phyloP scores from a whole-genome alignment of 1,140 invertebrate genomes.

The Bombyx mandarina region DNA sequence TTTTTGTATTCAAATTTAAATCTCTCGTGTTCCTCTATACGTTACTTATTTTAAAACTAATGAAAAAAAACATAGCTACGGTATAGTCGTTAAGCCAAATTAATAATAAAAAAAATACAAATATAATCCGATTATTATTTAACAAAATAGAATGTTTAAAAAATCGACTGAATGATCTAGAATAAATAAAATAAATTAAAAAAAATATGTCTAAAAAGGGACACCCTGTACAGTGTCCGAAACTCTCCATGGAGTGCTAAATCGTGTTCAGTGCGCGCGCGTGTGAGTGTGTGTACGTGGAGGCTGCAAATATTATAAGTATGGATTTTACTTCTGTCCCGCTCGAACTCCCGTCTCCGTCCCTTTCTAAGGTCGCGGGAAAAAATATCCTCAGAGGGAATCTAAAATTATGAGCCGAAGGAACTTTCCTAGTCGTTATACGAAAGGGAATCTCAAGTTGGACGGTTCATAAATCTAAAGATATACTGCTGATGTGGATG shows the following conservation, averaged over 20 bases:
- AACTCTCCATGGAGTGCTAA: conserved; percentile 58
- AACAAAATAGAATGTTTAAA: no score
- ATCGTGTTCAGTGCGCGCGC: conserved; percentile 42
- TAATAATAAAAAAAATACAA: no score
- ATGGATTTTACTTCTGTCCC: conserved; percentile 63
- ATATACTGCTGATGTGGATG: conserved; percentile 8
- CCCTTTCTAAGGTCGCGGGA: conserved; percentile 41
- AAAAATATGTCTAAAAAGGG: conserved; percentile 4
- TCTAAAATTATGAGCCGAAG: conserved; percentile 57
- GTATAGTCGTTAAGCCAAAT: no score
- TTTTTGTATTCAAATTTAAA: no score
- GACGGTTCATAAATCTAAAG: conserved; percentile 39
- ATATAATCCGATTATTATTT: no score
- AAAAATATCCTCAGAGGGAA: conserved; percentile 59
- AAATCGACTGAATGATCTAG: no score
- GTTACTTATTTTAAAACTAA: no score
- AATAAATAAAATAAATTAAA: not conserved
- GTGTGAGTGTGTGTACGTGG: conserved; percentile 31
- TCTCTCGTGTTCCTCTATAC: no score
- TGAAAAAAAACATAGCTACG: no score
- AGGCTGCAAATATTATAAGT: conserved; percentile 69
- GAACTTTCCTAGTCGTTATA: conserved; percentile 37
- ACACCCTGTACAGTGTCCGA: conserved; percentile 44
- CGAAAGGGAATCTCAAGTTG: conserved; percentile 43
- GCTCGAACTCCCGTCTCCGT: conserved; percentile 29